Evolutionary conservation across 1,140 invertebrate genomes (phyloP).

Genomic region (Anastatus disparis): DNA sequence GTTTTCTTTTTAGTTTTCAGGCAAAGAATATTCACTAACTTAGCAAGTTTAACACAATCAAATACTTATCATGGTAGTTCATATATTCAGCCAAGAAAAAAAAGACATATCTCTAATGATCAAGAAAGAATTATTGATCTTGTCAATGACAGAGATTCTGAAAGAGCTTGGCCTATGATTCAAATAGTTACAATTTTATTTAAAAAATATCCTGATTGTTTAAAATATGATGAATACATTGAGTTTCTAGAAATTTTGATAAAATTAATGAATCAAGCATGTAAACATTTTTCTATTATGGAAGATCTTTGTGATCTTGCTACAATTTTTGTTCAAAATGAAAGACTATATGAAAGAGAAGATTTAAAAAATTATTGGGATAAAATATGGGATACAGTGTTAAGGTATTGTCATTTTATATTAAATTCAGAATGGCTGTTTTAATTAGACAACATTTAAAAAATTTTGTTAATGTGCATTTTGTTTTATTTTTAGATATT

Average conservation of each 20-base stretch:
- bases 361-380: conserved; percentile 55
- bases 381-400: conserved; percentile 60
- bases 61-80: conserved; percentile 8
- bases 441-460: no score
- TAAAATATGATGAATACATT: conserved; percentile 55
- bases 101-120: conserved; percentile 39
- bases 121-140: conserved; percentile 48
- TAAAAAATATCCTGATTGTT: conserved; percentile 59
- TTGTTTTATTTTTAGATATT: conserved; percentile 46
- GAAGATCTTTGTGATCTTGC: conserved; percentile 58
- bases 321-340: conserved; percentile 53
- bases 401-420: conserved; percentile 60
- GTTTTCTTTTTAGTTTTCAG: conserved; percentile 54
- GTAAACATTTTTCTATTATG: conserved; percentile 55
- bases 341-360: conserved; percentile 43
- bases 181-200: conserved; percentile 53
- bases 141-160: conserved; percentile 41
- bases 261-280: conserved; percentile 53
- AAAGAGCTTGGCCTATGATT: conserved; percentile 48
- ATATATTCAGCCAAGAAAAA: conserved; percentile 44
- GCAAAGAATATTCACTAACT: conserved; percentile 46
- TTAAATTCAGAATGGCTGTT: no score
- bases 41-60: conserved; percentile 22
- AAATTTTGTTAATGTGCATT: no score
- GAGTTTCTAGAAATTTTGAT: conserved; percentile 57